Conservation (phyloP, 2,113 vertebrate genomes). For the Poeciliopsis retropinna region DNA sequence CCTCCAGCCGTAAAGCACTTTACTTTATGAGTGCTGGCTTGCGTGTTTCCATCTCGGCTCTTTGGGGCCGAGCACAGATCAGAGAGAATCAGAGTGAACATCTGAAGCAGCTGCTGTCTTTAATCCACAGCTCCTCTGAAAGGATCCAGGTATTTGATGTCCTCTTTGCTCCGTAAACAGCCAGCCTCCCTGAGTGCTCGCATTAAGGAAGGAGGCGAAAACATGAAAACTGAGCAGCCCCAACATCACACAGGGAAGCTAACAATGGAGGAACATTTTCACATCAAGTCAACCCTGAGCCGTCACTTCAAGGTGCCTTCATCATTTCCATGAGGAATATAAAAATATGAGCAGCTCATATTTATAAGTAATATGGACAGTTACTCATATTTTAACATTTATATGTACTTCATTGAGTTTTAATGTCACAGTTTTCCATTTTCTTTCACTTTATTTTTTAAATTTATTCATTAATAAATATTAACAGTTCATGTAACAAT, state of each 20-base stretch:
- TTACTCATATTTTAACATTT: background rate
- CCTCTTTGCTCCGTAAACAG: background rate
- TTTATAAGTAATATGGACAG: background rate
- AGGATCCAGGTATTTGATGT: conserved; percentile 3
- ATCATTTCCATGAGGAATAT: background rate
- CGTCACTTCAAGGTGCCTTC: background rate
- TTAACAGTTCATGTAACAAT: too few species aligned
- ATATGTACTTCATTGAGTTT: too few species aligned
- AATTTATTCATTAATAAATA: too few species aligned
- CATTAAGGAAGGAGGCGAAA: background rate
- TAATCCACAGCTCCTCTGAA: background rate
- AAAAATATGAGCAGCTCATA: background rate
- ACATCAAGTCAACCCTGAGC: background rate
- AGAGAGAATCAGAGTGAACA: background rate
- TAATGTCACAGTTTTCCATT: too few species aligned
- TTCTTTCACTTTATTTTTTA: too few species aligned
- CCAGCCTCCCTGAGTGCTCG: background rate
- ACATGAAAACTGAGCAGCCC: background rate
- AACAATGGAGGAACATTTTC: background rate
- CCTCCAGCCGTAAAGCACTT: background rate
- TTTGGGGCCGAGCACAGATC: background rate
- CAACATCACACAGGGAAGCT: background rate
- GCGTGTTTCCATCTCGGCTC: background rate
- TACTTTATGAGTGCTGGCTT: background rate
- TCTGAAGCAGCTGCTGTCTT: background rate